Base-by-base conservation (phyloP, 2,888 invertebrate genomes). In the Chloromyia formosa region DNA sequence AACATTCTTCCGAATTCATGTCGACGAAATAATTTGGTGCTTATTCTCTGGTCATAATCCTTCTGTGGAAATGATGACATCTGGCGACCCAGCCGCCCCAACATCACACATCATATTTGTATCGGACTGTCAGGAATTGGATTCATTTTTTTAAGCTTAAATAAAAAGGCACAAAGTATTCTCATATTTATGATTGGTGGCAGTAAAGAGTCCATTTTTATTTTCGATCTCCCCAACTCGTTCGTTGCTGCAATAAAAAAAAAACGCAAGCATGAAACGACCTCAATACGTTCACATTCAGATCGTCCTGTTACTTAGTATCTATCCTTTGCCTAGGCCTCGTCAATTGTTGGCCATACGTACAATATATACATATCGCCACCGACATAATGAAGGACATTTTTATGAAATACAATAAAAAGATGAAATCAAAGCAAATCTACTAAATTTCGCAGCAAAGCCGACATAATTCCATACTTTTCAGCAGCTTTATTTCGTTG, bases 401-500 rank as follows among this genome's bases (percentile, higher is more conserved):
- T 73, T 73, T 73, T 73, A 73, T 73, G 73, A 61, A 73, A 60
- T 45, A 58, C 73, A 73, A 73, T 73, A 73, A 73, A 76, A 73
- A 74, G 76, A 76, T 76, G 74, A 73, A 76, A 76, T 74, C 74
- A 76, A 76, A 76, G 72, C 74, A 74, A 76, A 74, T 76, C 74
- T 72, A 72, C 64, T 58, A 74, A 74, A 76, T 76, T 74, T 76
- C 74, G 72, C 74, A 74, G 72, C 74, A 66, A 64, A 74, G 72
- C 71, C 74, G 71, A 73, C 73, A 73, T 73, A 73, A 73, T 73
- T 60, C 73, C 73, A 23, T 73, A 73, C 73, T 73, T 73, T 73
- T 73, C 73, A 61, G 61, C 73, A 73, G 73, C 60, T 73, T 73
- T 73, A 73, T 49, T 73, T 22, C 53, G 73, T 10, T 12, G 56